Evolutionary conservation across 2,797 vertebrate species (phyloP).

Genomic region (Podargus strigoides): DNA sequence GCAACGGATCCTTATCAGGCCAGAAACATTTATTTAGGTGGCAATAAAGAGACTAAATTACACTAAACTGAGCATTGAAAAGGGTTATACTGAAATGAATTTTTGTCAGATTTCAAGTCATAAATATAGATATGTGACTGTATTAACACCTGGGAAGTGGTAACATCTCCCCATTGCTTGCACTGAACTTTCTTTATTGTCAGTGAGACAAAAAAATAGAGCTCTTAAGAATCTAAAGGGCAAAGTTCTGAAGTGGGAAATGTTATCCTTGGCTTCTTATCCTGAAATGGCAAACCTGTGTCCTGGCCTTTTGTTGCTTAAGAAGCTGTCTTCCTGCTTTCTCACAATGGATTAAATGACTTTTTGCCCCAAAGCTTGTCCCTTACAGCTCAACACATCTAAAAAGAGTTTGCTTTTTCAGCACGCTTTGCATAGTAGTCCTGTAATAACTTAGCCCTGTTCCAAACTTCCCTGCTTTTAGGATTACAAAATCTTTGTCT

Average conservation of each 20-base stretch:
- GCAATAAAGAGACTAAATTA: neutral
- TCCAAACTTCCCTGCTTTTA: neutral
- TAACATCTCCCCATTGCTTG: neutral
- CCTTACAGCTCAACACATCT: neutral
- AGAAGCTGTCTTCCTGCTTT: constrained; percentile 3
- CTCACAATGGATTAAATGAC: constrained; percentile 1
- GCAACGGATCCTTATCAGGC: neutral
- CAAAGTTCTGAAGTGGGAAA: constrained; percentile 25
- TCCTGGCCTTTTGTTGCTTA: constrained; percentile 5
- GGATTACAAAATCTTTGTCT: neutral
- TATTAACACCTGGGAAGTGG: neutral
- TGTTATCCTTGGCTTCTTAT: constrained; percentile 14
- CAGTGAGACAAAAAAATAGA: neutral
- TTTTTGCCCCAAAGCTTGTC: neutral
- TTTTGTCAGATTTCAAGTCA: neutral
- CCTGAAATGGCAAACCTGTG: constrained; percentile 29
- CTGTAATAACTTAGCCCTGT: neutral
- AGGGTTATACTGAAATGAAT: neutral
- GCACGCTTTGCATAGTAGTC: neutral
- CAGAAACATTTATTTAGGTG: neutral
- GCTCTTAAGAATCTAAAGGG: neutral
- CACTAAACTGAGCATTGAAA: neutral
- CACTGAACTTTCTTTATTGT: neutral
- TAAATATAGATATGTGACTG: neutral
- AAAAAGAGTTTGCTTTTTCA: neutral